phyloP scores from a whole-genome alignment of 2,797 vertebrate species.

The Todus mexicanus region DNA sequence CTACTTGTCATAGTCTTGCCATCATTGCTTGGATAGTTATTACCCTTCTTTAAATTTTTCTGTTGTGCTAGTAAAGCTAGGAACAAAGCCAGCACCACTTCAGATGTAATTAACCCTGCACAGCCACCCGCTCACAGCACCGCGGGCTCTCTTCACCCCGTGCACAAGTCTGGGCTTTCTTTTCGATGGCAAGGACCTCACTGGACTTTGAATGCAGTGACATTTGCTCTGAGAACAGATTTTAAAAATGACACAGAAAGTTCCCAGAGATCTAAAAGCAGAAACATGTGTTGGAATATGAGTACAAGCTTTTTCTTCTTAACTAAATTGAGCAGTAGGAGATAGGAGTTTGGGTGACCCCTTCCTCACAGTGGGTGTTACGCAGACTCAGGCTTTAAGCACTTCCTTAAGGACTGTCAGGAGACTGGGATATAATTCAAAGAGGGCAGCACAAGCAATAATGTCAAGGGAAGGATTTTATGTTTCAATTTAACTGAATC shows the following conservation, averaged over 20 bases:
- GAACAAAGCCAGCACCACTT: neutral
- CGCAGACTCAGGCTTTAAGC: neutral
- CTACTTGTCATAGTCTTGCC: neutral
- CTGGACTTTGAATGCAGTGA: neutral
- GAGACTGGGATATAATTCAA: constrained; percentile 13
- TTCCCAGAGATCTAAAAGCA: constrained; percentile 48
- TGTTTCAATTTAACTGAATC: constrained; percentile 55
- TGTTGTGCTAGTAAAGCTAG: neutral
- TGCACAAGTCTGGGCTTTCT: neutral
- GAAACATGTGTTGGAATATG: constrained; percentile 60
- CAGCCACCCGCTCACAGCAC: neutral
- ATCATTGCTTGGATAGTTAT: neutral
- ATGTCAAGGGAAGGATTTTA: constrained; percentile 34
- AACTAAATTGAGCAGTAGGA: constrained; percentile 17
- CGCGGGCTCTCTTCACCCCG: neutral
- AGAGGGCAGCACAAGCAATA: constrained; percentile 18
- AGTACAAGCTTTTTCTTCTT: constrained; percentile 7
- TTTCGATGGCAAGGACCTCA: neutral
- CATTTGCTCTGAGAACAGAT: neutral
- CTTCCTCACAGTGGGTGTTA: constrained; percentile 28
- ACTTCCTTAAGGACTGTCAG: constrained; percentile 34
- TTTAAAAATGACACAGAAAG: neutral
- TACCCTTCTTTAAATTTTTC: neutral
- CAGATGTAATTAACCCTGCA: neutral
- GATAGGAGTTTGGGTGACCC: constrained; percentile 27